phyloP scores from a whole-genome alignment of 2,113 vertebrate species.

The human (Homo sapiens) region GRCh38 chr7:119224501-119225000 shows the following conservation, averaged over 20 bases:
- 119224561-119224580: not conserved
- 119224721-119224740: not conserved
- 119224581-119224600: not conserved
- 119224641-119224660: not conserved
- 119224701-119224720: not conserved
- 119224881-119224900: not conserved
- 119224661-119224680: not conserved
- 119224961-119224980: not conserved
- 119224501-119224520: not conserved
- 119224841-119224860: not conserved
- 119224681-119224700: not conserved
- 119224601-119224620: not conserved
- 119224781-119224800: not conserved
- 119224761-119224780: not conserved
- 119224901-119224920: not conserved
- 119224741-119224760: not conserved
- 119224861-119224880: not conserved
- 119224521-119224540: not conserved
- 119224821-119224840: not conserved
- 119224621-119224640: fast-evolving
- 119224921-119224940: not conserved
- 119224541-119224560: not conserved
- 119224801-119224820: not conserved
- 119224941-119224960: not conserved
- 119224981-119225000: not conserved